Evolutionary conservation across 2,113 vertebrate species (phyloP), one percentile per base, ranked within the genome.

Genomic region (Oceanites oceanicus): DNA sequence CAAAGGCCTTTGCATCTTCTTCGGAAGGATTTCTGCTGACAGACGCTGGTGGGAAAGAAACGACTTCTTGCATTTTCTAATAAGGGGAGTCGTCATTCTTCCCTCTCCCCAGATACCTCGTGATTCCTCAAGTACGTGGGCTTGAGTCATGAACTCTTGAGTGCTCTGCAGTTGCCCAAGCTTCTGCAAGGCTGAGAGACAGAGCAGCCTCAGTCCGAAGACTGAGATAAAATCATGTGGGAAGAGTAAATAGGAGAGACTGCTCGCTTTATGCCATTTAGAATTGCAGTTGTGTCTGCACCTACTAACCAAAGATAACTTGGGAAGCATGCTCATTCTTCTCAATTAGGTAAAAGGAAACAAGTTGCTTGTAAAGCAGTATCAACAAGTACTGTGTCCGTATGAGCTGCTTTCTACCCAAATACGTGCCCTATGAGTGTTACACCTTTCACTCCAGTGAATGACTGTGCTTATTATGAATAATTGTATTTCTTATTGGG

Each of bases 391-490:
- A 0, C 25, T 36, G 20, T 55, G 13, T 44, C 30, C 14, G 1
- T 30, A 0, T 19, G 17, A 92, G 62, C 36, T 27, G 42, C 34
- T 86, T 91, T 72, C 30, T 74, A 22, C 42, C 49, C 32, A 45
- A 50, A 45, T 17, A 9, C 7, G 6, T 7, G 2, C 56, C 40
- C 44, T 72, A 0, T 2, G 0, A 13, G 25, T 49, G 56, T 49
- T 66, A 13, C 0, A 13, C 34, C 32, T 72, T 65, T 85, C 25
- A 26, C 34, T 74, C 19, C 14, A n/a, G 19, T 0, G 4, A 36
- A 27, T 38, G 16, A 16, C 44, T 65, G 5, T 38, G 9, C 27
- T 65, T 49, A 2, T 50, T 40, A 6, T 38, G 30, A 49, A 19
- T 63, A n/a, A 45, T 27, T 78, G 13, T 32, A 0, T 45, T 55